Evolutionary conservation across 37 sponge, comb jelly and placozoan species (phyloP), one percentile per base, ranked within the genome.

Genomic region (Geodia barretti): DNA sequence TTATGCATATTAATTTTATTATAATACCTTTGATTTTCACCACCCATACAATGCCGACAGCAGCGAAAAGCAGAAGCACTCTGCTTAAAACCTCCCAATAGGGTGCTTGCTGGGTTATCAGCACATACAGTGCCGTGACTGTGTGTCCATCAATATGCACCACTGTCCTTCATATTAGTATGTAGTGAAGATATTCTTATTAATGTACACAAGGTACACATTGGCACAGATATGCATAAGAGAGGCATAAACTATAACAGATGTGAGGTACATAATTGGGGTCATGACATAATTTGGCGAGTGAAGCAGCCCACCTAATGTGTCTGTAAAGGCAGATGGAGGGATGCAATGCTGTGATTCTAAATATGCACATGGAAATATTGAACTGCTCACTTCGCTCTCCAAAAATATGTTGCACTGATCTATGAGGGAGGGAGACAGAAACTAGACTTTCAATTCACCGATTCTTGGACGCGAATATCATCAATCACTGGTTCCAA

Each of bases 401-500:
- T n/a, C n/a, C n/a, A n/a, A 17, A 47, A 17, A 47, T 47, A 14
- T 47, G 14, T 47, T 47, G 54, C 54, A 47, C 14, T 47, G 14
- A 47, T 17, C n/a, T n/a, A 14, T 47, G 54, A 47, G 54, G 7
- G 54, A 47, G 11, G 54, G 54, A 47, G 54, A 47, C 54, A 47
- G 7, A 7, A 47, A 47, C 54, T 47, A 47, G 54, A 47, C 11
- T 47, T 47, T 7, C 7, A 47, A 47, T 30, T 62, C 59, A 84
- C 84, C 36, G 39, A 31, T 38, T 86, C 86, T 39, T 79, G 74
- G 36, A 60, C 7, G 2, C n/a, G 41, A 1, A 86, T 33, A 35
- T n/a, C 86, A 17, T 79, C 63, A 30, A 86, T 79, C 9, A 79
- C n/a, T 42, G 79, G 79, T 73, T 79, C 37, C 64, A 86, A 39